phyloP scores from a whole-genome alignment of 1,140 invertebrate species.

The Eurytemora carolleeae region DNA sequence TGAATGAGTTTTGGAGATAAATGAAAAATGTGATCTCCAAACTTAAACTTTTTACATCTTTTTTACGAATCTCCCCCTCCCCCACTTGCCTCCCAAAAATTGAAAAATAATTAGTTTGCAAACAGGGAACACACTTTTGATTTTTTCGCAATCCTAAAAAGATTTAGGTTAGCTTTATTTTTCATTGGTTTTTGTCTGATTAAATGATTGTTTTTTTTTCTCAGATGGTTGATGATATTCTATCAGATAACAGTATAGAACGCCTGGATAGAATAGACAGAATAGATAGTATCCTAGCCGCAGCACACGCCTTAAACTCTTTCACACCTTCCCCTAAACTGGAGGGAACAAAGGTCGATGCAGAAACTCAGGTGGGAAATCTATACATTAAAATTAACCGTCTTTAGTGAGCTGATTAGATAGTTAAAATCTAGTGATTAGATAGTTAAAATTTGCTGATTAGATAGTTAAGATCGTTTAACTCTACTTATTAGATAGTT shows the following conservation, averaged over 20 bases:
- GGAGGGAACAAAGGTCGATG: not conserved
- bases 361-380: not conserved
- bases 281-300: slow-evolving; percentile 57
- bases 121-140: too few relatives aligned
- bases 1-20: too few relatives aligned
- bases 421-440: not conserved
- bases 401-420: not conserved
- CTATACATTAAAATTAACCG: not conserved
- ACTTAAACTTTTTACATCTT: too few relatives aligned
- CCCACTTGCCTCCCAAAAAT: too few relatives aligned
- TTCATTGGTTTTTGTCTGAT: too few relatives aligned
- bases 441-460: not conserved
- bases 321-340: not conserved
- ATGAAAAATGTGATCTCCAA: too few relatives aligned
- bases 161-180: too few relatives aligned
- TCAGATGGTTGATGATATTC: slow-evolving; percentile 53
- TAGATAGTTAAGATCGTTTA: not conserved
- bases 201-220: slow-evolving; percentile 4
- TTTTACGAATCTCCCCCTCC: too few relatives aligned
- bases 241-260: slow-evolving; percentile 60
- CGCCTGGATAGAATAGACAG: slow-evolving; percentile 64
- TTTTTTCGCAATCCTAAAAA: too few relatives aligned
- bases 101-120: too few relatives aligned
- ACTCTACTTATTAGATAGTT: not conserved
- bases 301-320: slow-evolving; percentile 35